Conservation (phyloP, 1,140 invertebrate species). For the Streblospio benedicti region DNA sequence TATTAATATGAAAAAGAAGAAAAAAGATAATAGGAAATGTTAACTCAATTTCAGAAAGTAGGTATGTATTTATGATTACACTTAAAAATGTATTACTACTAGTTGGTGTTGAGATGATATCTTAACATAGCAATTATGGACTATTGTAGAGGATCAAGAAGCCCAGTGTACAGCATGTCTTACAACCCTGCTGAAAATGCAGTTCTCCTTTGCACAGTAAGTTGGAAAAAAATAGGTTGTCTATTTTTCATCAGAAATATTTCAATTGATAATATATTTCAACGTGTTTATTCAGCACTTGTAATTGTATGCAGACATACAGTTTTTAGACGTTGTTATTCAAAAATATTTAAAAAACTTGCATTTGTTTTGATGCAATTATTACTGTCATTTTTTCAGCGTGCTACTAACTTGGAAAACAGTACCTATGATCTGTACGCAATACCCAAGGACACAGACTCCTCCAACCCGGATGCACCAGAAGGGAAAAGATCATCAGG, state of each 20-base stretch:
- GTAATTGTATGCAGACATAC: not conserved
- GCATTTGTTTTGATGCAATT: not conserved
- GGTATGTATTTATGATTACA: too few relatives aligned
- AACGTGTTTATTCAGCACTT: too few relatives aligned
- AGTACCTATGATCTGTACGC: slow-evolving; percentile 89
- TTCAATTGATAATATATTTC: too few relatives aligned
- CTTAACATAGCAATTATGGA: too few relatives aligned
- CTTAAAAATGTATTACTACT: too few relatives aligned
- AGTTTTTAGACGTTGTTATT: not conserved
- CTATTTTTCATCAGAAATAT: not conserved
- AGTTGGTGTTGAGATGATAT: too few relatives aligned
- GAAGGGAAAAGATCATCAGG: slow-evolving; percentile 72
- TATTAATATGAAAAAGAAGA: too few relatives aligned
- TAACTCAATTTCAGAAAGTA: too few relatives aligned
- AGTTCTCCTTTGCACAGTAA: slow-evolving; percentile 66
- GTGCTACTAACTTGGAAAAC: slow-evolving; percentile 70
- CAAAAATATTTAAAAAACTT: not conserved
- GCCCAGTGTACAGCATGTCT: slow-evolving; percentile 64
- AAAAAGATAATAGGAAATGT: too few relatives aligned
- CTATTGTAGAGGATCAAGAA: slow-evolving; percentile 35
- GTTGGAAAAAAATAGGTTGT: slow-evolving; percentile 13
- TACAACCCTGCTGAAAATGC: slow-evolving; percentile 94
- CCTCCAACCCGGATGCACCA: slow-evolving; percentile 50
- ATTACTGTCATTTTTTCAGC: slow-evolving; percentile 27
- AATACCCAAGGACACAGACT: slow-evolving; percentile 67